Evolutionary conservation across 2,113 vertebrate genomes (phyloP), one percentile per base, ranked within the genome.

Genomic region (Pterocles gutturalis): DNA sequence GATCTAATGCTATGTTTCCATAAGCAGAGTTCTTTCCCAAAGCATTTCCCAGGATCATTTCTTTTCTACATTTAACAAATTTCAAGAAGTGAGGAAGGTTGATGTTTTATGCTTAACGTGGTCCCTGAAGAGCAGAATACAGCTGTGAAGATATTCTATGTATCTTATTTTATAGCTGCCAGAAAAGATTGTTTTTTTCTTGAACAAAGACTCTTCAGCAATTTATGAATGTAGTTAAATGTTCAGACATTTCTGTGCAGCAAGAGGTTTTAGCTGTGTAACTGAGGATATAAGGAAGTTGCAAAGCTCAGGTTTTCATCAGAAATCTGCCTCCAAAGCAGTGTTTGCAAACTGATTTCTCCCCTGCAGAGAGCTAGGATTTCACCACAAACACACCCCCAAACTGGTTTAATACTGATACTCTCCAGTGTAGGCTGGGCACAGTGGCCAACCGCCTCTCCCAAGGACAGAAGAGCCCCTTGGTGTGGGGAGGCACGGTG

Each of bases 41-140:
- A 71, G 65, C 53, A 64, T 67, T 96, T 91, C 73, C 51, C 53
- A 78, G 77, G 65, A 93, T 93, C 12, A 89, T 82, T 91, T 95
- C 69, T 89, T 94, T 61, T 93, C 38, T 67, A 81, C 45, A 82
- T 81, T 71, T 92, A 84, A 89, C 2, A 2, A 86, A 93, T 92
- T 87, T 89, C 79, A 93, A 61, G 48, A 92, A 83, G 79, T 45
- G 19, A 71, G 80, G 31, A 90, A 92, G 26, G 79, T 49, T 84
- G 80, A 65, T 49, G 17, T 86, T 79, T 95, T 72, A 81, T 86
- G 43, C 17, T 73, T 88, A 70, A 65, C 49, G 60, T 57, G 19
- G 33, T 90, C 83, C 70, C 79, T 61, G 79, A 93, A 88, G 78
- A 96, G 28, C 31, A 65, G 61, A 94, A 88, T 71, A 88, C n/a